Evolutionary conservation across 2,888 invertebrate species (phyloP).

Genomic region (Eristalis pertinax): DNA sequence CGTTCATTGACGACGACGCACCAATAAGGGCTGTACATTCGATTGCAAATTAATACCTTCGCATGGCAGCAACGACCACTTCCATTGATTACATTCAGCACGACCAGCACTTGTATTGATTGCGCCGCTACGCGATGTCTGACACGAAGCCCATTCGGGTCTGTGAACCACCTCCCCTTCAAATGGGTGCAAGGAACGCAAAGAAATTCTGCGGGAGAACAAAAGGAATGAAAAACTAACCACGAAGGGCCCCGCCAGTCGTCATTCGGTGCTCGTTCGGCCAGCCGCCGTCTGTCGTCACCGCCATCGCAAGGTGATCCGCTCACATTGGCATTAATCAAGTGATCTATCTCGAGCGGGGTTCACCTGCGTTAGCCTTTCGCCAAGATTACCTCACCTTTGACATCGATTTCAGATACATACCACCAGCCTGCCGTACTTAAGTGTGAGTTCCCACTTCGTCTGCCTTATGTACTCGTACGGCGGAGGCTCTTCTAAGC

Average conservation of each 20-base stretch:
- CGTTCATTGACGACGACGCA: not conserved
- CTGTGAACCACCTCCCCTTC: constrained; percentile 26
- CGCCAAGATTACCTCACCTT: constrained; percentile 25
- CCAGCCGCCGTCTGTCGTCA: not conserved
- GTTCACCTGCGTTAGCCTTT: constrained; percentile 24
- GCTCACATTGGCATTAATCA: constrained; percentile 8
- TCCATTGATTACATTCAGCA: constrained; percentile 6
- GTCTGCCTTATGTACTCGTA: not conserved
- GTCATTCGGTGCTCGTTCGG: not conserved
- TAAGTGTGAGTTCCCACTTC: not conserved
- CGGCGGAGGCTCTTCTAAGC: constrained; percentile 6
- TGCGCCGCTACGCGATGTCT: constrained; percentile 8
- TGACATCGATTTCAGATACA: constrained; percentile 14
- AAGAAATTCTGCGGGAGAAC: not conserved
- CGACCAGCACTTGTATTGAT: constrained; percentile 4
- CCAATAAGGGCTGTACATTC: not conserved
- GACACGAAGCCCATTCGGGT: not conserved
- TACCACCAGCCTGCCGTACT: not conserved
- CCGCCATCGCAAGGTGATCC: constrained; percentile 5
- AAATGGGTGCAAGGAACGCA: not conserved
- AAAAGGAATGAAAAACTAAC: constrained; percentile 44
- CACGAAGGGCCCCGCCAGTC: constrained; percentile 35
- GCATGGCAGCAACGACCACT: not conserved
- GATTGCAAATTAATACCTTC: constrained; percentile 11
- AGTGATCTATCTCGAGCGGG: not conserved